These are phyloP conservation scores for Sebastes variabilis DNA, from an alignment of 2,797 vertebrate species.

Conservation along the genomic window DNA sequence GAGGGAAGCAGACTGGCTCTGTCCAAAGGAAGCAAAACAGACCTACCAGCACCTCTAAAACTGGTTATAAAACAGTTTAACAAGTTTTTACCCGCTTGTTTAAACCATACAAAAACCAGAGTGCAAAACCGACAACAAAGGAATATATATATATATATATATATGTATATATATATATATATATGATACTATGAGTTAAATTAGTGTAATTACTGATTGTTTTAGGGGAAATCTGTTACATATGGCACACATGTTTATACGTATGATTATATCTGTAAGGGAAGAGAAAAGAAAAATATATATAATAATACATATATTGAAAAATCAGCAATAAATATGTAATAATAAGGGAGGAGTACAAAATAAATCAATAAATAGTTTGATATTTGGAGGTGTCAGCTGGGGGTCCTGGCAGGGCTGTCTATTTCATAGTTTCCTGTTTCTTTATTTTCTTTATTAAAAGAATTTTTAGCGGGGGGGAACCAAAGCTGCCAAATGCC, in stretches of 20 bases:
- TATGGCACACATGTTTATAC: neutral
- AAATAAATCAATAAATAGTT: neutral
- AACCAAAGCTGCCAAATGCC: neutral
- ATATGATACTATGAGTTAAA: neutral
- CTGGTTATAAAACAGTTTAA: neutral
- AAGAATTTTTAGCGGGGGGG: neutral
- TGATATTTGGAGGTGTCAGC: neutral
- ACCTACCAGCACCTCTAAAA: neutral
- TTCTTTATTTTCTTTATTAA: neutral
- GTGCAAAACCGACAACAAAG: neutral
- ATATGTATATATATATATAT: neutral
- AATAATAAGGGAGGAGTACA: neutral
- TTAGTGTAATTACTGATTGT: neutral
- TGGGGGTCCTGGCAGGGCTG: neutral
- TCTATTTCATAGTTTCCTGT: neutral
- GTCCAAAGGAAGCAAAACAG: neutral
- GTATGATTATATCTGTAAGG: neutral
- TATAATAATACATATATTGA: neutral
- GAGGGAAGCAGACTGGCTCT: neutral
- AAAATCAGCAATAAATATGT: neutral
- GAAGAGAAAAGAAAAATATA: neutral
- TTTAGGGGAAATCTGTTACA: neutral
- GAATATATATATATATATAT: too few relatives aligned
- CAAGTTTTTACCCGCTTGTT: neutral
- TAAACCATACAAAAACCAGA: neutral